These are phyloP conservation scores for Bhutanitis thaidina DNA, from an alignment of 2,888 invertebrate species.

Conservation along the genomic window DNA sequence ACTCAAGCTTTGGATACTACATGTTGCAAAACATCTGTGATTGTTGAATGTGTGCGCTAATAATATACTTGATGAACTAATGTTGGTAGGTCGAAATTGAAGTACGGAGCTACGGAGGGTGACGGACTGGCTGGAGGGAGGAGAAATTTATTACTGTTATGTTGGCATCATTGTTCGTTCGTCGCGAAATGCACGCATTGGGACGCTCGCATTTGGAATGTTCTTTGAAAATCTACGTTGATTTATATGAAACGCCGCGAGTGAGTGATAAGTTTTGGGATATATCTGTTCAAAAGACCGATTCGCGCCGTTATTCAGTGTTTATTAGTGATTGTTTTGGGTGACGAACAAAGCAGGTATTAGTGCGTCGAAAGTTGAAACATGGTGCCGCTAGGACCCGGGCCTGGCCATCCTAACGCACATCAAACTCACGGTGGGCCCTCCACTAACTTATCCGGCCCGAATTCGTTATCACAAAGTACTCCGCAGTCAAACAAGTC, in stretches of 20 bases:
- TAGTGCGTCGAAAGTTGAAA: slow-evolving; percentile 75
- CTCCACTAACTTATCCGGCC: slow-evolving; percentile 64
- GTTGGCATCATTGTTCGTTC: slow-evolving; percentile 65
- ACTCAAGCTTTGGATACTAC: too few relatives aligned
- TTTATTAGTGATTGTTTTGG: slow-evolving; percentile 67
- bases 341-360: slow-evolving; percentile 65
- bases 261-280: slow-evolving; percentile 51
- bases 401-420: slow-evolving; percentile 79
- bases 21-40: too few relatives aligned
- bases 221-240: slow-evolving; percentile 70
- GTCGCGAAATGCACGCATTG: slow-evolving; percentile 78
- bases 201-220: slow-evolving; percentile 75
- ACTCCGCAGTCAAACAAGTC: slow-evolving; percentile 74
- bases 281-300: slow-evolving; percentile 40
- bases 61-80: slow-evolving; percentile 20
- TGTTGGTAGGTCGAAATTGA: slow-evolving; percentile 21
- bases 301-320: slow-evolving; percentile 51
- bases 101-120: neutral
- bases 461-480: slow-evolving; percentile 72
- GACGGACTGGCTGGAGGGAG: slow-evolving; percentile 23
- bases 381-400: slow-evolving; percentile 87
- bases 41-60: too few relatives aligned
- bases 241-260: slow-evolving; percentile 52
- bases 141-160: slow-evolving; percentile 38
- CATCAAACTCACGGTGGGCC: slow-evolving; percentile 75